Base-by-base conservation (phyloP, 1,140 invertebrate species). In the Amphibalanus amphitrite region DNA sequence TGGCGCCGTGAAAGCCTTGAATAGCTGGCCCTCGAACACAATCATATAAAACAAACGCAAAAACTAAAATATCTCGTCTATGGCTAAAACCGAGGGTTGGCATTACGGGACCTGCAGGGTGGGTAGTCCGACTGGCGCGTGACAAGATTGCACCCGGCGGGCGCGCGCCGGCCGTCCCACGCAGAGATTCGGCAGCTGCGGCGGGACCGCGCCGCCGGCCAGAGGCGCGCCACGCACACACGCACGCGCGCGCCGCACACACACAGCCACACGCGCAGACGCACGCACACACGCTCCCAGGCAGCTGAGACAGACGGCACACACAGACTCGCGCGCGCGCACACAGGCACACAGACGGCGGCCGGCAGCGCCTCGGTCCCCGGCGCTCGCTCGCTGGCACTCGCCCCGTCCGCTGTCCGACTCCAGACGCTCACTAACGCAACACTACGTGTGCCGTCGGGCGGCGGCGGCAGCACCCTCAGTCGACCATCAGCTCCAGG, bases 401-500 rank as follows among this genome's bases (percentile, higher is more conserved):
- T 6, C 33, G 4, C 33, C 15, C 33, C 15, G 4, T 38, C 33
- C 15, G 33, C 15, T 15, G 33, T 38, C 33, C 33, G 33, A 38
- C 4, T 38, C 47, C 47, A 59, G 10, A 20, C 47, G 47, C 47
- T 20, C 47, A 59, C 47, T 59, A 59, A 59, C 47, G 47, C 13
- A 59, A 59, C 10, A 59, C 47, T 59, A 59, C 47, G 47, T 13
- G 33, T 38, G 33, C 33, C 33, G 47, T 1, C 47, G 17, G 47
- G 10, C 47, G 47, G 47, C 13, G 13, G 1, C 47, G 47, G 47
- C 17, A 15, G 4, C 47, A 23, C 47, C 13, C 47, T 88, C 92
- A 92, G 82, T 96, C 93, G 76, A 96, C 88, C 87, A 96, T 89
- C 78, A 96, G 84, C 83, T 96, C 93, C 83, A 97, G 96, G 83